Evolutionary conservation across 2,888 invertebrate genomes (phyloP).

Genomic region (Isotomurus palustris): DNA sequence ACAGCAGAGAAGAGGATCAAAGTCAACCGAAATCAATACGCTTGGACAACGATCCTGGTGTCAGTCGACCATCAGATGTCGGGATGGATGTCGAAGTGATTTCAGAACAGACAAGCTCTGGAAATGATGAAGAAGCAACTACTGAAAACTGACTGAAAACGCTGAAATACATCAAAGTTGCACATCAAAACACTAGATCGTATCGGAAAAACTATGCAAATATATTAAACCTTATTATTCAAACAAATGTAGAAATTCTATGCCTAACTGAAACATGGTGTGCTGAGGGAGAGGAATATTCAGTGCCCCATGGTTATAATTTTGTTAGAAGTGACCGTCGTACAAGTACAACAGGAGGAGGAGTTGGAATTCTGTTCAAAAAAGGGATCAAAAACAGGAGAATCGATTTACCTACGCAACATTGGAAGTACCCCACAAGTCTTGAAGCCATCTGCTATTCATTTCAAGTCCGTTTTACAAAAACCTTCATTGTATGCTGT

Average conservation of each 20-base stretch:
- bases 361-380: neutral
- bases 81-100: no score
- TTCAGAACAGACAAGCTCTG: no score
- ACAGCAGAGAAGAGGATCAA: no score
- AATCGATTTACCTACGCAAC: neutral
- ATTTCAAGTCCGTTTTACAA: neutral
- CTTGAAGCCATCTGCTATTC: neutral
- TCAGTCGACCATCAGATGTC: no score
- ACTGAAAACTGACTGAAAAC: no score
- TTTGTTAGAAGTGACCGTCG: neutral
- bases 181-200: neutral
- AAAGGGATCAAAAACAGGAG: neutral
- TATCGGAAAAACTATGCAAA: neutral
- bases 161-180: neutral
- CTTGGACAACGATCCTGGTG: no score
- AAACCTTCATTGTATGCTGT: neutral
- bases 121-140: no score
- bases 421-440: neutral
- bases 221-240: neutral
- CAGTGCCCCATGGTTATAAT: neutral
- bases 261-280: neutral
- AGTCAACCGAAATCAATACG: no score
- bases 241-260: neutral
- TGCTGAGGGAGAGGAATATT: neutral
- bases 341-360: neutral